Evolutionary conservation across 2,797 vertebrate species (phyloP), one percentile per base, ranked within the genome.

Genomic region (Eulemur rubriventer): DNA sequence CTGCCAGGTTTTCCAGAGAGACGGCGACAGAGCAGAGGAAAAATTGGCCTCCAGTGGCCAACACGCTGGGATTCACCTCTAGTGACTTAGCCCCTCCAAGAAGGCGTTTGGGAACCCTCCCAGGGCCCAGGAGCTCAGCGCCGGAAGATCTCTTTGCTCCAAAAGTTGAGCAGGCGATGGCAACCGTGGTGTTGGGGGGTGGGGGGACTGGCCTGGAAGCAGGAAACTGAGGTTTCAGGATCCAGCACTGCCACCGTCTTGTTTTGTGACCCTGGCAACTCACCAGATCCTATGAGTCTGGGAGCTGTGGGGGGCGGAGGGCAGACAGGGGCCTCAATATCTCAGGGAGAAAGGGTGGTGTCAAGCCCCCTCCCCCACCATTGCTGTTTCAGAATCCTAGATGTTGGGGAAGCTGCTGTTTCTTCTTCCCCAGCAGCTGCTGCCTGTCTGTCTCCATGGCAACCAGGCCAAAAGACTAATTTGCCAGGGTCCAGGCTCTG

Each of bases 361-460:
- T 61, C 43, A 46, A 16, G 7, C 35, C 87, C 85, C 93, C 83
- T 91, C 96, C 97, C 91, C 91, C 89, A 70, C 50, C 57, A 55
- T 3, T 26, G 88, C 87, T 80, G 78, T 85, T 72, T 97, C 81
- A 55, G 48, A 91, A 79, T 97, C 94, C 91, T 94, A 38, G 86
- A 78, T 94, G 91, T 83, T 1, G 22, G 75, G 48, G 89, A 94
- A 89, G 89, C 93, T 95, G 70, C 88, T 28, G 81, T 24, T 97
- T 91, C 91, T 95, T 33, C 70, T 95, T 86, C 89, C 80, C 43
- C 16, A 55, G 75, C 97, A 98, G 97, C 98, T 97, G 98, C 98
- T 91, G 97, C 96, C 97, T 97, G 97, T 97, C 97, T 97, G 97
- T 98, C 96, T 97, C 98, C 96, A 98, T 98, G 95, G 98, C 88